These are phyloP conservation scores for Orestias chungarensis DNA, from an alignment of 2,797 vertebrate species.

Conservation along the genomic window DNA sequence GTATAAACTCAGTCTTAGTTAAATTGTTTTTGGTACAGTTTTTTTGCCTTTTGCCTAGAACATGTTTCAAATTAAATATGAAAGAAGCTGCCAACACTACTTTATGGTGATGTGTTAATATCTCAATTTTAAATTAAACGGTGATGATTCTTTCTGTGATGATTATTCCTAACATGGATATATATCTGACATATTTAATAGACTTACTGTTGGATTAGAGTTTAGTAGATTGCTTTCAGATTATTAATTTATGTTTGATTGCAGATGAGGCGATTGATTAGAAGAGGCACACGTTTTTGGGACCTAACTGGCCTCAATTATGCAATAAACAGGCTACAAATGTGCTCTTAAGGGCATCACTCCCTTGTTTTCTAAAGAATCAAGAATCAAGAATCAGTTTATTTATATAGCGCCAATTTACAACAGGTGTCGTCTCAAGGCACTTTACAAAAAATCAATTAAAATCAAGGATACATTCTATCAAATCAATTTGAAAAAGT, in stretches of 20 bases:
- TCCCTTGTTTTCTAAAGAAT: conserved; percentile 50
- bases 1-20: conserved; percentile 38
- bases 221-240: conserved; percentile 62
- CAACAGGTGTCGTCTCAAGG: too few relatives aligned
- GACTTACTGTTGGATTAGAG: conserved; percentile 24
- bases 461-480: too few relatives aligned
- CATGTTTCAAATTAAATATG: conserved; percentile 22
- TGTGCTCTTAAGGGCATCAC: conserved; percentile 62
- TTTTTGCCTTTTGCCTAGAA: conserved; percentile 22
- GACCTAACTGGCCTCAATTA: conserved; percentile 62
- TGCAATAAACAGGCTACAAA: conserved; percentile 46
- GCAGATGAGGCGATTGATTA: conserved; percentile 41
- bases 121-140: conserved; percentile 12
- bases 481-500: too few relatives aligned
- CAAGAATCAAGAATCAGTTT: too few relatives aligned
- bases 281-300: conserved; percentile 21
- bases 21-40: conserved; percentile 54
- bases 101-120: not conserved
- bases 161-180: not conserved
- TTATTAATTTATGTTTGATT: conserved; percentile 37
- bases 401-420: too few relatives aligned
- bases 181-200: not conserved
- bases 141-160: conserved; percentile 10
- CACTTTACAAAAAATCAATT: too few relatives aligned
- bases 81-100: conserved; percentile 4